Base-by-base conservation (phyloP, 1,140 invertebrate genomes). In the Drosophila asahinai region DNA sequence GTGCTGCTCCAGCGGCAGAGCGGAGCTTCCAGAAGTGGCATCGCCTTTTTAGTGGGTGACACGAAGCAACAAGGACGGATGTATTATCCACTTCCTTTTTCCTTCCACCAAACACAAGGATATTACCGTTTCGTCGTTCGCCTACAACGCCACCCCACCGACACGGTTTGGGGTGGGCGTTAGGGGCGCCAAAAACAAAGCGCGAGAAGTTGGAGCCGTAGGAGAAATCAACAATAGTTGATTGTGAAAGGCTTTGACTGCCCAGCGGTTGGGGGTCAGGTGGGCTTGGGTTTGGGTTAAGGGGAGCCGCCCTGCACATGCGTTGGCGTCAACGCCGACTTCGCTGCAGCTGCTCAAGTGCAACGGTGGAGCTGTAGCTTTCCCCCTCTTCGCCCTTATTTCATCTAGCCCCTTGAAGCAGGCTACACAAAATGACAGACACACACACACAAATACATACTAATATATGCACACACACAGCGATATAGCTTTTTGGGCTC, bases 61-160 rank as follows among this genome's bases (percentile, higher is more conserved):
- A 93, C 90, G 92, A 93, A 93, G 92, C 92, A 93, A 93, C 92
- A 93, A 93, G 92, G 92, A 93, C 92, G 92, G 92, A 93, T 93
- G 92, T 93, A 93, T 93, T 93, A 93, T 93, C 92, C 92, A 93
- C 92, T 93, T 93, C 92, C 92, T 93, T 93, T 93, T 93, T 93
- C 92, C 92, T 93, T 93, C 92, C 92, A 93, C 92, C 92, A 93
- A 93, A 93, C 92, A 93, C 92, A 93, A 93, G 92, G 92, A 93
- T 93, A 93, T 93, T 93, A 93, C 92, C 92, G 92, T 93, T 93
- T 93, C 92, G 92, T 91, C 81, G 92, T 81, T 89, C 84, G 77
- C 81, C 77, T 74, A 83, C 72, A 83, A 77, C 62, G 48, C 67
- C 59, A 47, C 58, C 54, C 47, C 74, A 43, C 19, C 48, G 12